These are phyloP conservation scores for Nymphalis urticae DNA, from an alignment of 2,888 invertebrate genomes.

Conservation along the genomic window DNA sequence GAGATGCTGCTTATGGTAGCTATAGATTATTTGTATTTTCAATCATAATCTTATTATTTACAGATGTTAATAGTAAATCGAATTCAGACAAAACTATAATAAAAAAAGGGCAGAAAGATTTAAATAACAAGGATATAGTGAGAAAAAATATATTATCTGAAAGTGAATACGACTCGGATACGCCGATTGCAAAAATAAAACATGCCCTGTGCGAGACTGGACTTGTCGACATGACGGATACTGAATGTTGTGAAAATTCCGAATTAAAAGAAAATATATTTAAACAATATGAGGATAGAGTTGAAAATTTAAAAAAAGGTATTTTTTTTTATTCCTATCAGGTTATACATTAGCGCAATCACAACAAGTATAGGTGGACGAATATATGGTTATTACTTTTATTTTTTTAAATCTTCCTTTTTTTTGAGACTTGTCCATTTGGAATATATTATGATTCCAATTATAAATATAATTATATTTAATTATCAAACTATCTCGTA, in stretches of 20 bases:
- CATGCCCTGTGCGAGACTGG: constrained; percentile 11
- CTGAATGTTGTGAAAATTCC: neutral
- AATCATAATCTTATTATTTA: neutral
- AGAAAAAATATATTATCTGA: constrained; percentile 29
- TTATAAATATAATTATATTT: too few relatives aligned
- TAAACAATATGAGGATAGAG: neutral
- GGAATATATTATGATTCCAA: too few relatives aligned
- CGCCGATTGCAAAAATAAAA: constrained; percentile 48
- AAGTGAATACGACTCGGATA: constrained; percentile 52
- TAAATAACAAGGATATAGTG: constrained; percentile 24
- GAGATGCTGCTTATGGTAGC: too few relatives aligned
- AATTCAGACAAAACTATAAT: neutral
- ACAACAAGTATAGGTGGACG: too few relatives aligned
- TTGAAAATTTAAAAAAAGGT: constrained; percentile 10
- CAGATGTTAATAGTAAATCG: neutral
- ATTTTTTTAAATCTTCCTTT: too few relatives aligned
- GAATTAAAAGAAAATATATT: constrained; percentile 2
- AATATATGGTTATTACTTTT: too few relatives aligned
- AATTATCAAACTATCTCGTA: too few relatives aligned
- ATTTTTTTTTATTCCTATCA: neutral
- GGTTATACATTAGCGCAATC: too few relatives aligned
- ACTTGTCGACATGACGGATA: neutral
- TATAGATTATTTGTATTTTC: too few relatives aligned
- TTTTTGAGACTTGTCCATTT: too few relatives aligned
- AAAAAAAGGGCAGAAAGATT: neutral